A percentile compares a stretch with the other conserved stretches of the same genome.
Evolutionary conservation across 2,888 invertebrate genomes (phyloP).

Genomic region (Mantis religiosa): DNA sequence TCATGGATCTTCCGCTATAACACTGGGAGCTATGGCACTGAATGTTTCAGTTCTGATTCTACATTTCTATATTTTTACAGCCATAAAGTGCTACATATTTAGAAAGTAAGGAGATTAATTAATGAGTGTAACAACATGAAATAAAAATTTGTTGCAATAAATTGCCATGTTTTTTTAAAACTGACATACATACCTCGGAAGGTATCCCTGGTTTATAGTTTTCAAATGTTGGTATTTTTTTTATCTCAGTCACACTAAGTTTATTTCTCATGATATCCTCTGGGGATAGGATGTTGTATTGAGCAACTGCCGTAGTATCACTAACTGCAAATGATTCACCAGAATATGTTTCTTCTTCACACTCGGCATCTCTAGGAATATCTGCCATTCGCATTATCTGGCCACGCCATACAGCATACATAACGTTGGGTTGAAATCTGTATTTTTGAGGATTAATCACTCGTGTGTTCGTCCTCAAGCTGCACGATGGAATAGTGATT

Average conservation of each 20-base stretch:
- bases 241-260: slow-evolving; percentile 52
- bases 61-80: no score
- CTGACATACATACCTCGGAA: slow-evolving; percentile 19
- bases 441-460: slow-evolving; percentile 19
- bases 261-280: slow-evolving; percentile 43
- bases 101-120: no score
- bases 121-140: no score
- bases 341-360: background rate
- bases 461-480: no score
- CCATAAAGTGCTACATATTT: no score
- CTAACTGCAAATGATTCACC: slow-evolving; percentile 41
- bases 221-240: slow-evolving; percentile 51
- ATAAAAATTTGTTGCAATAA: no score
- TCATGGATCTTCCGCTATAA: no score
- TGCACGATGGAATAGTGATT: background rate
- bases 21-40: no score
- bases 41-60: no score
- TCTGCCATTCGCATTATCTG: slow-evolving; percentile 47
- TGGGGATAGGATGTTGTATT: background rate
- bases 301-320: slow-evolving; percentile 26
- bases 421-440: slow-evolving; percentile 41
- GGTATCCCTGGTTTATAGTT: slow-evolving; percentile 52
- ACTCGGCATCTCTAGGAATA: background rate
- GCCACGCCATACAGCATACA: slow-evolving; percentile 52
- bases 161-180: no score